Evolutionary conservation across 1,140 invertebrate genomes (phyloP), one percentile per base, ranked within the genome.

Genomic region (Ectropis grisescens): DNA sequence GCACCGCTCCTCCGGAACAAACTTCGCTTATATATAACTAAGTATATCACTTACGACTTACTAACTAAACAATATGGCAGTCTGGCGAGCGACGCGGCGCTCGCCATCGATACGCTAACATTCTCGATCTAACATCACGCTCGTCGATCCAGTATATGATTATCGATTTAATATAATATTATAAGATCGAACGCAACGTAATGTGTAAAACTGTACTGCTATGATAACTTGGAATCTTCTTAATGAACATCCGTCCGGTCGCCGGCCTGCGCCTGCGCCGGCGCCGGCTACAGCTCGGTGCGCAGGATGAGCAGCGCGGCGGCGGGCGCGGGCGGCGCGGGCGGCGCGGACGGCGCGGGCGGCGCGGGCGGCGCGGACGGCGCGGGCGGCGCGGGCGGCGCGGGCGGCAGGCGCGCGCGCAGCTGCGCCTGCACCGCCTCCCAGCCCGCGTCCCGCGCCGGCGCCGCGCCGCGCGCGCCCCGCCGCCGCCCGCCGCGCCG

Each of bases 391-490:
- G 25, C 14, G 9, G 43, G 49, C 19, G 43, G 25, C 9, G 50
- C 48, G 19, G 19, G 19, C 19, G 19, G 19, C 9, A 9, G 19
- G 4, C 9, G 19, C 24, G 6, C 19, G 19, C 38, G 36, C 36
- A 72, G 40, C 58, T 67, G 67, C 47, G 65, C 60, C 31, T 59
- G 59, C 52, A 64, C 65, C n/a, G 60, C 67, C 47, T 54, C 56
- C 66, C 66, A 68, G 26, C 47, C 58, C 27, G 57, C 53, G 31
- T 58, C 57, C 22, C 61, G 52, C 29, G 36, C 47, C 13, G 27
- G 23, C 35, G 38, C 23, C 37, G 28, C 19, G 30, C 29, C 24
- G 27, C 43, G 43, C 11, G 31, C 13, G 27, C 22, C 23, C 34
- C 29, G 16, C 23, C 22, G 2, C 29, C 9, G n/a, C 24, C 4